Base-by-base conservation (phyloP, 2,797 vertebrate species). In the Neopelma chrysocephalum region DNA sequence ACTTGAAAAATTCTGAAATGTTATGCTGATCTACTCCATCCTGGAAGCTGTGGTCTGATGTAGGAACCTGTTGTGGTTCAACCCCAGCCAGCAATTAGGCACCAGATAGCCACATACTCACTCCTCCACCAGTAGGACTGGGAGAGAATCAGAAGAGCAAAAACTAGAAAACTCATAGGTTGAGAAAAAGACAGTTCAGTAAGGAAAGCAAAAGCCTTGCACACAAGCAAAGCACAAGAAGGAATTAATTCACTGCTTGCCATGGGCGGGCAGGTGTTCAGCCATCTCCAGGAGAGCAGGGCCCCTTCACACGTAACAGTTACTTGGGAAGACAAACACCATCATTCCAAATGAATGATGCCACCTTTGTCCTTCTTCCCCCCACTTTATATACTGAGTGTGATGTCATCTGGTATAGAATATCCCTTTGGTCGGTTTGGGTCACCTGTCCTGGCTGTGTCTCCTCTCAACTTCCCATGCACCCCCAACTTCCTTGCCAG, bases 21-120 rank as follows among this genome's bases (percentile, higher is more conserved):
- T 20, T 82, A 22, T 3, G 3, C 5, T 43, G 29, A 21, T 50
- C 34, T 72, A 11, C 10, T 61, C 5, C 25, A 43, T 65, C 18
- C 20, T 54, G 38, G n/a, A 58, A 57, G 17, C 6, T 3, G 4
- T 20, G 17, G 1, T 53, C 20, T 50, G 38, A 69, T 14, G 6
- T 2, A 50, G 32, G 20, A 71, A 32, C 6, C 4, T 22, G 12
- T 45, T 9, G 3, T 34, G 25, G 9, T 40, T 65, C 14, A 65
- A 47, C 4, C 8, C 15, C 38, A 34, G n/a, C 51, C 10, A 83
- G 11, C 10, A 69, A 23, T 9, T 21, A 51, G 42, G 15, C 11
- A 26, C 27, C 6, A 8, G 0, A 0, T 4, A 62, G 18, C 9
- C 5, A 2, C 23, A 38, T 1, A 0, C 40, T 69, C 48, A 15